Conservation (phyloP, 2,888 invertebrate genomes). For the Trissolcus japonicus region DNA sequence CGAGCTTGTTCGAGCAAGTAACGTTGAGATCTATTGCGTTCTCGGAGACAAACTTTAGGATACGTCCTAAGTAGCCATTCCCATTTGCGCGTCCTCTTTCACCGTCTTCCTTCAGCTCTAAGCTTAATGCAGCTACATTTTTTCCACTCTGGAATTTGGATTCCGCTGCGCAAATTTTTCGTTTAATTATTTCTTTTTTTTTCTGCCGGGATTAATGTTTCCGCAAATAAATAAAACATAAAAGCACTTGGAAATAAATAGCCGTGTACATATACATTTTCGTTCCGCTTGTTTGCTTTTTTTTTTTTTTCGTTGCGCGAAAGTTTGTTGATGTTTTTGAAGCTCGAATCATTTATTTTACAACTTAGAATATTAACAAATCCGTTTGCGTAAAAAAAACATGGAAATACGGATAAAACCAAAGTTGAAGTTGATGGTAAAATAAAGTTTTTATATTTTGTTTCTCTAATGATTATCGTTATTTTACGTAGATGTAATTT, state of each 20-base stretch:
- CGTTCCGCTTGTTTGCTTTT: no score
- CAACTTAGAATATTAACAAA: no score
- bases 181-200: conserved; percentile 41
- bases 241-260: no score
- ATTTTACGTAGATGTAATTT: background rate
- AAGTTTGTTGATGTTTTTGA: no score
- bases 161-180: conserved; percentile 32
- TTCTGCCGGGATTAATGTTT: conserved; percentile 35
- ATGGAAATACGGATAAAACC: no score
- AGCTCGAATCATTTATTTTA: no score
- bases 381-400: no score
- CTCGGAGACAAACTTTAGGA: conserved; percentile 29
- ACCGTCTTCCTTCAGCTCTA: conserved; percentile 23
- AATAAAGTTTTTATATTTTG: no score
- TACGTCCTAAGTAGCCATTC: conserved; percentile 44
- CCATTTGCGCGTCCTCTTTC: conserved; percentile 45
- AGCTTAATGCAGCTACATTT: conserved; percentile 39
- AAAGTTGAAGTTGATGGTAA: no score
- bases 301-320: no score
- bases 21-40: conserved; percentile 48
- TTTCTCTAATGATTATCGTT: background rate
- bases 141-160: conserved; percentile 41
- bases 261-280: no score
- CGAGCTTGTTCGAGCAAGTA: conserved; percentile 44
- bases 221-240: conserved; percentile 44